Base-by-base conservation (phyloP, 2,113 vertebrate species). In the Panthera uncia region DNA sequence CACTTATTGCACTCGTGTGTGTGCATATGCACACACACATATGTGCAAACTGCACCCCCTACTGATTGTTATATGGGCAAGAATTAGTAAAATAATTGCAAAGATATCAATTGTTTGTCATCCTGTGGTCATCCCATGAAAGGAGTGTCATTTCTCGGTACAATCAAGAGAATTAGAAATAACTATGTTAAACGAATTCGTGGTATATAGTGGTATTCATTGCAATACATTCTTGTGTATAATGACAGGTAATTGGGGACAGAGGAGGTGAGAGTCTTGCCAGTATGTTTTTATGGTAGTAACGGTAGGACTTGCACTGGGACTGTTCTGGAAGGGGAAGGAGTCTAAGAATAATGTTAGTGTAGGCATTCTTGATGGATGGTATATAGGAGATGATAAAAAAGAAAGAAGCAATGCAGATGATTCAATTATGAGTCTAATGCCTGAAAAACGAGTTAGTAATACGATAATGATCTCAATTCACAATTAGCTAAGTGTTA, bases 401-500 rank as follows among this genome's bases (percentile, higher is more conserved):
- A 85, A 83, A 79, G 36, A 93, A 57, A 52, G 68, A 79, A 89
- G 55, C 57, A 41, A 55, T 16, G 23, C 71, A 94, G 31, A 57
- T 1, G 0, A 73, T 74, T 87, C 27, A 66, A 33, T 68, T 87
- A 29, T 50, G 31, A 78, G 23, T 61, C 74, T 9, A 19, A 55
- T 38, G 10, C 23, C 38, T 68, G 27, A 79, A 87, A 91, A 33
- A 57, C 14, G 68, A 93, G 82, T 48, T 86, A 93, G 85, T 41
- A 91, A 52, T 84, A 73, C 1, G 5, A 29, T 50, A 73, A 94
- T 92, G 92, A 96, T 66, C 80, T 97, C 80, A 81, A 36, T 66
- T 97, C 73, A 93, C 84, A 88, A 50, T 94, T 80, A 91, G 87
- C 88, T 85, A 92, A 94, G 95, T 95, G 80, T 90, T 81, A 48